phyloP scores from a whole-genome alignment of 1,140 invertebrate genomes.

The Ephestia elutella region DNA sequence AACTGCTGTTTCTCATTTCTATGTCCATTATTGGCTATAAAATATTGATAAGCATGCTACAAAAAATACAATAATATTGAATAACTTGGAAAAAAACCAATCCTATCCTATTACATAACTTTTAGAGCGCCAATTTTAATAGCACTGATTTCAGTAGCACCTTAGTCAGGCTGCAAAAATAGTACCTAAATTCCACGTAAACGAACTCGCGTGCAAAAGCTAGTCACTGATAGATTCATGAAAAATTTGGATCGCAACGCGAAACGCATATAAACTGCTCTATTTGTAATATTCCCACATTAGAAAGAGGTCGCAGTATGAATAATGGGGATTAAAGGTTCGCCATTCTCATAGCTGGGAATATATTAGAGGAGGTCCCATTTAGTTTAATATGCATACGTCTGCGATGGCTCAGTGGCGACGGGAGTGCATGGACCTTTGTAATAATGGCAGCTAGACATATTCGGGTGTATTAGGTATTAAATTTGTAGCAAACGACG shows the following conservation, averaged over 20 bases:
- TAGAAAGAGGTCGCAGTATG: not conserved
- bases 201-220: no score
- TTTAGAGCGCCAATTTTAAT: no score
- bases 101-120: no score
- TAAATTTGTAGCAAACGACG: no score
- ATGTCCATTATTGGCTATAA: not conserved
- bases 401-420: not conserved
- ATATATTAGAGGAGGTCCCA: not conserved
- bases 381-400: conserved; percentile 3
- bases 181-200: no score
- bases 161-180: no score
- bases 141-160: no score
- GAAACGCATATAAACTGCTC: not conserved
- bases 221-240: not conserved
- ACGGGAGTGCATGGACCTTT: not conserved
- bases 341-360: not conserved
- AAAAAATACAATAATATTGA: not conserved
- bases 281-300: conserved; percentile 1
- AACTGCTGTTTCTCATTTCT: not conserved
- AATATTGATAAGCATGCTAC: not conserved
- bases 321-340: not conserved
- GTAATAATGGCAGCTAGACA: not conserved
- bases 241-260: not conserved
- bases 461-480: not conserved
- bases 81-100: not conserved